Evolutionary conservation across 2,888 invertebrate genomes (phyloP).

Genomic region (Ormyrus rosae): DNA sequence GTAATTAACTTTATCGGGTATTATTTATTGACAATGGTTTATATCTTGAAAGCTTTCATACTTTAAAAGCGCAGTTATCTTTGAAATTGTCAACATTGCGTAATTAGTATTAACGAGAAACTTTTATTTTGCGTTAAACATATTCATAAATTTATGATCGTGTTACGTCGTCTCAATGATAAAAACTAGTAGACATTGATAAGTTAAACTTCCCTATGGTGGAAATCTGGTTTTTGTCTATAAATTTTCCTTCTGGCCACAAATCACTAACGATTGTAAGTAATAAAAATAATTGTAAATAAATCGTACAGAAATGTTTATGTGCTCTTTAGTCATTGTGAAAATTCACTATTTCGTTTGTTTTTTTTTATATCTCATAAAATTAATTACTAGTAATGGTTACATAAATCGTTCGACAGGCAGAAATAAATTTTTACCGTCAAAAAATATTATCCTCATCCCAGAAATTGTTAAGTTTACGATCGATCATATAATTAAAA

Average conservation of each 20-base stretch:
- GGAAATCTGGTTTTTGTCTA: slow-evolving; percentile 19
- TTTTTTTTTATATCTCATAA: slow-evolving; percentile 21
- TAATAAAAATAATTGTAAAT: slow-evolving; percentile 44
- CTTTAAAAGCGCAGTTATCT: background rate
- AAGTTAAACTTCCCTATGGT: slow-evolving; percentile 23
- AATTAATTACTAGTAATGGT: slow-evolving; percentile 23
- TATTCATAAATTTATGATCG: slow-evolving; percentile 20
- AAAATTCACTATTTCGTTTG: slow-evolving; percentile 12
- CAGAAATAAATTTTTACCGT: background rate
- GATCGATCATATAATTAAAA: background rate
- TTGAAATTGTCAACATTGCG: slow-evolving; percentile 5
- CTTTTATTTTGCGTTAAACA: background rate
- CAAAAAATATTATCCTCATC: slow-evolving; percentile 10
- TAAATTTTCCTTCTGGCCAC: slow-evolving; percentile 33
- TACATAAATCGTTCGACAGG: slow-evolving; percentile 7
- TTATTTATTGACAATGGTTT: background rate
- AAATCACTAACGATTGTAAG: slow-evolving; percentile 33
- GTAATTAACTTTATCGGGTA: background rate
- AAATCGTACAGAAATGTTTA: slow-evolving; percentile 16
- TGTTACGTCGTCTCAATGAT: slow-evolving; percentile 26
- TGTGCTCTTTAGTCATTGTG: slow-evolving; percentile 25
- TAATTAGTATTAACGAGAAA: slow-evolving; percentile 19
- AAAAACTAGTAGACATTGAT: slow-evolving; percentile 20
- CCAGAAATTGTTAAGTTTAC: slow-evolving; percentile 14
- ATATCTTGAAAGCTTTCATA: background rate